phyloP scores from a whole-genome alignment of 2,113 vertebrate species.

The Saimiri boliviensis region DNA sequence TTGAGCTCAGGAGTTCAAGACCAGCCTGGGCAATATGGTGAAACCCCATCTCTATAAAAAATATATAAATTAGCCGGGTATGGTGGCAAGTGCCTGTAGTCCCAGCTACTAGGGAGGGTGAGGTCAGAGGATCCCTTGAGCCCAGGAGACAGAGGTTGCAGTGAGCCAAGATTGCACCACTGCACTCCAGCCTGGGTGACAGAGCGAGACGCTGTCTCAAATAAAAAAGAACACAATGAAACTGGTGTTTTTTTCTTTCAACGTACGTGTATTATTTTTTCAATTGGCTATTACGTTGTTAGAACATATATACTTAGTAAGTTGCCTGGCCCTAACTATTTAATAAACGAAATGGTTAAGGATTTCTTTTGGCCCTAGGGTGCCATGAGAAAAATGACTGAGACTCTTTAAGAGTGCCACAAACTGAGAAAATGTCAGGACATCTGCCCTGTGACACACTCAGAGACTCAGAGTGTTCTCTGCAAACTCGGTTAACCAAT shows the following conservation, averaged over 20 bases:
- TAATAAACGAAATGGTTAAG: neutral
- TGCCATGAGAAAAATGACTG: neutral
- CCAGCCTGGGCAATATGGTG: too few relatives aligned
- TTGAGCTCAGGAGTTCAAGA: too few relatives aligned
- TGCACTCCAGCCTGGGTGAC: too few relatives aligned
- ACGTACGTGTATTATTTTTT: neutral
- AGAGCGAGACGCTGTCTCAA: too few relatives aligned
- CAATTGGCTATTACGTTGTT: neutral
- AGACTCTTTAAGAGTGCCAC: neutral
- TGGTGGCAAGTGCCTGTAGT: too few relatives aligned
- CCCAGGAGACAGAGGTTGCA: too few relatives aligned
- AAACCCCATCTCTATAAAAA: too few relatives aligned
- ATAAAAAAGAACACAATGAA: neutral
- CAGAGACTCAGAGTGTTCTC: neutral
- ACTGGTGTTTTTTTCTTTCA: neutral
- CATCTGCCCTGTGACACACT: too few relatives aligned
- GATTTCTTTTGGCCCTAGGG: neutral
- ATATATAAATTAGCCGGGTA: too few relatives aligned
- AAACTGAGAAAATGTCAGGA: neutral
- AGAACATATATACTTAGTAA: neutral
- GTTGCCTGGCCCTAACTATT: neutral
- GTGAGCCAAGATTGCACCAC: too few relatives aligned
- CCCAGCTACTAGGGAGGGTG: too few relatives aligned
- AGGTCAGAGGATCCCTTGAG: too few relatives aligned
- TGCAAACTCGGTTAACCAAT: accelerated